These are phyloP conservation scores for Oceanodroma leucorhoa DNA, from an alignment of 2,797 vertebrate species.

Conservation along the genomic window DNA sequence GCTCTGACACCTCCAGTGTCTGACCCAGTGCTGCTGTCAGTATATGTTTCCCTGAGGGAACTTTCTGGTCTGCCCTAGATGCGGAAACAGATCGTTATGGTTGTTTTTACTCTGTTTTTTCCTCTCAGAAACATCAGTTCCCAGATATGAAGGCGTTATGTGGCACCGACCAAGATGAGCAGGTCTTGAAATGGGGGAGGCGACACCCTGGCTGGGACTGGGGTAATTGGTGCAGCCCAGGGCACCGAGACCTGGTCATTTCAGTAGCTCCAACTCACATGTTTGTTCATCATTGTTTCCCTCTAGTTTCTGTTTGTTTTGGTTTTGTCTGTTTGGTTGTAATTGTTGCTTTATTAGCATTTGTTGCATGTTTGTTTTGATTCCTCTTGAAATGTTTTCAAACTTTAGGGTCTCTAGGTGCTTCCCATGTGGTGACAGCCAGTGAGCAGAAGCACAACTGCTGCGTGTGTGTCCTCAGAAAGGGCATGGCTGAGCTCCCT, in stretches of 20 bases:
- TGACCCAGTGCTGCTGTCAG: not conserved
- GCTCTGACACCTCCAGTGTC: not conserved
- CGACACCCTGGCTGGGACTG: not conserved
- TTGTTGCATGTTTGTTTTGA: not conserved
- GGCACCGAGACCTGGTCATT: not conserved
- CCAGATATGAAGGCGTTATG: not conserved
- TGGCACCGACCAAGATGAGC: not conserved
- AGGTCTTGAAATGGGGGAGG: not conserved
- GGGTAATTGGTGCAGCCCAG: not conserved
- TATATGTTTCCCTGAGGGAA: not conserved
- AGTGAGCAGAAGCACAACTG: no score
- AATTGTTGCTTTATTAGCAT: not conserved
- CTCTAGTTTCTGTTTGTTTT: not conserved
- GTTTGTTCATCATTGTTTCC: not conserved
- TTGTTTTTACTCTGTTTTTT: not conserved
- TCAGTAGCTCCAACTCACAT: not conserved
- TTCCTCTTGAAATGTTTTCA: not conserved
- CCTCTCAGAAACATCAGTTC: not conserved
- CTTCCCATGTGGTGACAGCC: no score
- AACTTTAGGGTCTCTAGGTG: no score
- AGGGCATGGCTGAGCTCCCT: no score
- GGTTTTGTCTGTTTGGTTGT: not conserved
- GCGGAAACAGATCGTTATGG: not conserved
- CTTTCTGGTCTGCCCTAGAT: not conserved
- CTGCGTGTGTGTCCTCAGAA: no score